Evolutionary conservation across 2,113 vertebrate species (phyloP).

Genomic region (Grallaria varia): DNA sequence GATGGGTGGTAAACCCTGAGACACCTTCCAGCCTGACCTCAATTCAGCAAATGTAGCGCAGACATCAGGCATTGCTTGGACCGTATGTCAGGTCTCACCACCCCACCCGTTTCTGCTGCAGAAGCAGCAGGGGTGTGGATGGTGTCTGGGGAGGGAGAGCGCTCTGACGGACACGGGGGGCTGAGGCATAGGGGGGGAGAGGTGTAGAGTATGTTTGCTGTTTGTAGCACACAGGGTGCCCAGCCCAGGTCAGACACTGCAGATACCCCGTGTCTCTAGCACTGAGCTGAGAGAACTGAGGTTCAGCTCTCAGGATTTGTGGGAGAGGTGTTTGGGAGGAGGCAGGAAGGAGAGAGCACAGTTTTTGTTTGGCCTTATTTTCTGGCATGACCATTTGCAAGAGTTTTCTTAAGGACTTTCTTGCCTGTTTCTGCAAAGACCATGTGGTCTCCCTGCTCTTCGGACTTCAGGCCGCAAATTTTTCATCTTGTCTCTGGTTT

Average conservation of each 20-base stretch:
- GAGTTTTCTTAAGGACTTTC: neutral
- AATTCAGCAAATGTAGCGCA: slow-evolving; percentile 65
- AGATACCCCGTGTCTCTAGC: neutral
- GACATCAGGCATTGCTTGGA: slow-evolving; percentile 62
- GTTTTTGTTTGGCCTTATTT: slow-evolving; percentile 25
- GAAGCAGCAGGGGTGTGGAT: neutral
- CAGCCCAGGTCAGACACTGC: neutral
- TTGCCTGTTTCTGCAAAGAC: neutral
- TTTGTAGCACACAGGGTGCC: neutral
- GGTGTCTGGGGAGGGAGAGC: slow-evolving; percentile 18
- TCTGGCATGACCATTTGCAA: neutral
- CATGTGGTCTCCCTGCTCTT: neutral
- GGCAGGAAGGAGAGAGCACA: slow-evolving; percentile 24
- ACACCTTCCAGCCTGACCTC: slow-evolving; percentile 68
- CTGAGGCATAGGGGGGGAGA: neutral
- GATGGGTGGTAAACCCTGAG: slow-evolving; percentile 67
- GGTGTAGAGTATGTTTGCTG: slow-evolving; percentile 14
- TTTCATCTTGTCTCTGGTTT: slow-evolving; percentile 22
- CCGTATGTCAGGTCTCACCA: slow-evolving; percentile 43
- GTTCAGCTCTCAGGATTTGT: slow-evolving; percentile 13
- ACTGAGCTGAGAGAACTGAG: neutral
- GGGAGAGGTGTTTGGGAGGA: slow-evolving; percentile 41
- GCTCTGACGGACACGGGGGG: neutral
- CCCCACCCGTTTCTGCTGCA: accelerated
- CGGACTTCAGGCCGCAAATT: neutral